These are phyloP conservation scores for Nymphalis c-album DNA, from an alignment of 2,888 invertebrate species.

Conservation along the genomic window DNA sequence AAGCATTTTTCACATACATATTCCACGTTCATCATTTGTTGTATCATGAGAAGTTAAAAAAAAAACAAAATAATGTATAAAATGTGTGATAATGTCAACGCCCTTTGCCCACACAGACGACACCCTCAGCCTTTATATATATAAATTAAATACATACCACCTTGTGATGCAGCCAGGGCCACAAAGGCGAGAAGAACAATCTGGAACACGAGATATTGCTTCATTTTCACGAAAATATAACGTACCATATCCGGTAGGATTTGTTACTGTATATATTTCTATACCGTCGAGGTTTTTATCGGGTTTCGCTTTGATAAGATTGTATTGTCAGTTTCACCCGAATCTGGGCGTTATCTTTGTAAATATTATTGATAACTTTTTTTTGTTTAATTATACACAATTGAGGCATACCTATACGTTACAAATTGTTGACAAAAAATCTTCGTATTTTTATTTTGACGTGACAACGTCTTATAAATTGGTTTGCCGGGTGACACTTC, in stretches of 20 bases:
- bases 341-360: background rate
- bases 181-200: constrained; percentile 48
- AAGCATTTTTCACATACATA: too few species aligned
- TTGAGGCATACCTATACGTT: too few species aligned
- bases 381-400: background rate
- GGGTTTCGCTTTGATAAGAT: constrained; percentile 1
- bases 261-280: background rate
- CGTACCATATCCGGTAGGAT: background rate
- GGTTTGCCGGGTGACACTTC: too few species aligned
- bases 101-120: background rate
- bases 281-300: background rate
- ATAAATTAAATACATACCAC: constrained; percentile 26
- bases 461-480: too few species aligned
- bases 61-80: too few species aligned
- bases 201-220: constrained; percentile 42
- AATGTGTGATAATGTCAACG: background rate
- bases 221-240: constrained; percentile 12
- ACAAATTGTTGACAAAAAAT: too few species aligned
- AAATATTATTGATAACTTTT: constrained; percentile 1
- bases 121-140: background rate
- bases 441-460: too few species aligned
- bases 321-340: background rate
- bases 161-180: constrained; percentile 49
- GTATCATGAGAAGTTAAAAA: too few species aligned
- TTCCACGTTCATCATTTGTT: too few species aligned